Evolutionary conservation across 1,140 invertebrate species (phyloP), one percentile per base, ranked within the genome.

Genomic region (Stegodyphus dumicola): DNA sequence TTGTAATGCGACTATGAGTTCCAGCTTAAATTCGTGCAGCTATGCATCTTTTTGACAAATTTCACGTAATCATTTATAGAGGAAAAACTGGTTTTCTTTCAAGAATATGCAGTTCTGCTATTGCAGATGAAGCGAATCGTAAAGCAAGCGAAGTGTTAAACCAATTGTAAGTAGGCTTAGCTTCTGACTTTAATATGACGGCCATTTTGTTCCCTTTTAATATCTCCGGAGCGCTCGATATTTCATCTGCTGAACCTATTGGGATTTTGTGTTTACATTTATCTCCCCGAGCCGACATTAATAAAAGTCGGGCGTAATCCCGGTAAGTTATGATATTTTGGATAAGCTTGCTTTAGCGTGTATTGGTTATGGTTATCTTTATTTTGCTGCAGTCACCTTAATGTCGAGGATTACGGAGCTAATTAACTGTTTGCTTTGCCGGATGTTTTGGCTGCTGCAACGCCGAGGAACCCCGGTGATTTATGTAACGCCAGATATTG

Each of bases 321-420:
- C 53, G 6, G 66, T 73, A 80, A 80, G 67, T 80, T 80, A 80
- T 80, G 78, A 80, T 73, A 80, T 80, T 80, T 73, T 73, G 78
- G 78, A 80, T 80, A 67, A 67, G 66, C 66, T 17, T 18, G 10
- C 9, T n/a, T n/a, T 52, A 11, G n/a, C 15, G 49, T 11, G 69
- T 17, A 73, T 80, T 64, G 56, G 67, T 33, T 10, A 64, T 54
- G 78, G 69, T 80, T 80, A 80, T 80, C 78, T 71, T 80, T 80
- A 80, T 73, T 78, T 56, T 80, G 78, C 13, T 71, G 54, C 78
- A 69, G 78, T 80, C 54, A 51, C 78, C 78, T 80, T 73, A 80
- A 80, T 80, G 78, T 80, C 60, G 54, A 7, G 78, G 78, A 80
- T 80, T 80, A 80, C 73, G 18, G 71, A 80, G 33, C 78, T 80